Evolutionary conservation across 2,113 vertebrate genomes (phyloP), one percentile per base, ranked within the genome.

Genomic region (Merops nubicus): DNA sequence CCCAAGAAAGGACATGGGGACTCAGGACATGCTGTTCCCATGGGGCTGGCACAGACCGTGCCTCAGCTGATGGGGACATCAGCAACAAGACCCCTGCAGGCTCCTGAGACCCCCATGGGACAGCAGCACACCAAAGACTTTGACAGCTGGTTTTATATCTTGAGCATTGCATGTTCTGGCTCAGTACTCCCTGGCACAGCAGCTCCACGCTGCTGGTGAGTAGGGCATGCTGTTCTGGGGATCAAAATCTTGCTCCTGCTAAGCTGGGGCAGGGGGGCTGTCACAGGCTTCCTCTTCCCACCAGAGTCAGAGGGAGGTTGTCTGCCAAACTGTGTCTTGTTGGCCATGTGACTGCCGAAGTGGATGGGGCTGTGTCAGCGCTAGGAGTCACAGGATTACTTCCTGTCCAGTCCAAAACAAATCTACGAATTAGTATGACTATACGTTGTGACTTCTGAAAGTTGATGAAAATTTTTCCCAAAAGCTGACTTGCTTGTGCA

Each of bases 351-450:
- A 78, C 25, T 83, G 48, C 23, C 8, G 4, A 59, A 20, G 26
- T 38, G 15, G 0, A 0, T n/a, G 26, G 29, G 28, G 31, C 50
- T 77, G 12, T 36, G 56, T 16, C 51, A 43, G 47, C 2, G 1
- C 45, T 78, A 74, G 54, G n/a, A 86, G 56, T 59, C 91, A 79
- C 38, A 34, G 73, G 57, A 70, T 47, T 67, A 64, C 20, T 48
- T 73, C 1, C 0, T 60, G 63, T 47, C 28, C 21, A 5, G 20
- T 50, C 20, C 21, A 25, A 62, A 70, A 83, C 70, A 48, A 56
- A 10, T 25, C 38, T 48, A 5, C 34, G 8, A 9, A 34, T 80
- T 79, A 63, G 33, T 67, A 40, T 13, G 14, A 83, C 31, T 15
- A 22, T 5, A 67, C 29, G 42, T 45, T 4, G 2, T 13, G 57